These are phyloP conservation scores for Lamellibrachia satsuma DNA, from an alignment of 2,888 invertebrate species.

Conservation along the genomic window DNA sequence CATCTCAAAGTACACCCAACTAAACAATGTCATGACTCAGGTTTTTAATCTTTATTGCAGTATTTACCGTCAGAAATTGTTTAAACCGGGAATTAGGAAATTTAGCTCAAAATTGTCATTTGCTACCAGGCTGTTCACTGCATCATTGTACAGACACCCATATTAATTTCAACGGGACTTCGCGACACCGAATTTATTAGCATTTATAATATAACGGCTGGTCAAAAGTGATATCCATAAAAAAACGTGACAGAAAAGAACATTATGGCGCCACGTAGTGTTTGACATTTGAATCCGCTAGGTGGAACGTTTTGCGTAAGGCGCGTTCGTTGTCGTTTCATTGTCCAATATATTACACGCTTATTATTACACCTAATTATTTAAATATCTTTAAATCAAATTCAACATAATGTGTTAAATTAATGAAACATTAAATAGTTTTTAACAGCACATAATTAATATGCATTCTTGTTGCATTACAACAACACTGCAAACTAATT, in stretches of 20 bases:
- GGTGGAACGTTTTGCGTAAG: background rate
- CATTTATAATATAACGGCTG: too few species aligned
- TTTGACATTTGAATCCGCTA: background rate
- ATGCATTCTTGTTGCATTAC: background rate
- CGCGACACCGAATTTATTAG: too few species aligned
- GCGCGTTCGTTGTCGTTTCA: background rate
- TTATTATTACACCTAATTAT: background rate
- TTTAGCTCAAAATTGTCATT: too few species aligned
- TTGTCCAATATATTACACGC: background rate
- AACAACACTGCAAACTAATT: background rate
- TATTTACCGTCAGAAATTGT: too few species aligned
- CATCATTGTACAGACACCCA: too few species aligned
- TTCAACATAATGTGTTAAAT: background rate
- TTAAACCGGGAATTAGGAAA: too few species aligned
- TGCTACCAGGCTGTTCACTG: too few species aligned
- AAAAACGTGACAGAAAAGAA: background rate
- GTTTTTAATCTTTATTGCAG: too few species aligned
- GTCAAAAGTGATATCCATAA: too few species aligned
- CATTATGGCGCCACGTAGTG: background rate
- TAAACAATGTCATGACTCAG: too few species aligned
- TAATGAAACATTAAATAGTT: background rate
- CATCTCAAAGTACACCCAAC: too few species aligned
- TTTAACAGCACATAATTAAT: background rate
- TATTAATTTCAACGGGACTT: background rate
- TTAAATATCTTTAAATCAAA: background rate